phyloP scores from a whole-genome alignment of 2,113 vertebrate species.

The Piaya cayana region DNA sequence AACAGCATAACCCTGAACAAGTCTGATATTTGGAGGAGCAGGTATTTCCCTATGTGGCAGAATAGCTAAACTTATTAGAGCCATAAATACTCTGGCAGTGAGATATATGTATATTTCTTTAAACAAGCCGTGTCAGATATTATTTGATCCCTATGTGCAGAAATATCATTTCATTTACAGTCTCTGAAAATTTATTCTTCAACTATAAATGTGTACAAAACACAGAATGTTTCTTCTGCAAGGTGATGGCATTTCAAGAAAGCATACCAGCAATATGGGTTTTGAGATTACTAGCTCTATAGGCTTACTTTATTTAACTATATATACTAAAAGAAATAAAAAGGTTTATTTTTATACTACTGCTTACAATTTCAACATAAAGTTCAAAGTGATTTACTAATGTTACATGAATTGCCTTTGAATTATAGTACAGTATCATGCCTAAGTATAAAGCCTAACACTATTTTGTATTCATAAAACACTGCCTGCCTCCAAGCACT shows the following conservation, averaged over 20 bases:
- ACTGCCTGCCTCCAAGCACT: slow-evolving; percentile 5
- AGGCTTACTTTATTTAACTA: slow-evolving; percentile 65
- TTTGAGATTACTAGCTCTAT: slow-evolving; percentile 55
- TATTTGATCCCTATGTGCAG: slow-evolving; percentile 53
- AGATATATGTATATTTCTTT: slow-evolving; percentile 62
- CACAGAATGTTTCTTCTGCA: slow-evolving; percentile 16
- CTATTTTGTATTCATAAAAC: slow-evolving; percentile 48
- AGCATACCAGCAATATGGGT: slow-evolving; percentile 34
- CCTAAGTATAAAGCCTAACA: slow-evolving; percentile 37
- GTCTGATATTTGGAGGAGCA: not conserved
- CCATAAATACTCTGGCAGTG: slow-evolving; percentile 51
- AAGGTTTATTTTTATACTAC: slow-evolving; percentile 65
- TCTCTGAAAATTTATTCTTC: slow-evolving; percentile 64
- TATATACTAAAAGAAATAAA: slow-evolving; percentile 69
- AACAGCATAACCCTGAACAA: not conserved
- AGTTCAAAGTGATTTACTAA: slow-evolving; percentile 69
- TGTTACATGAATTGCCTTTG: slow-evolving; percentile 64
- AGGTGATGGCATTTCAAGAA: slow-evolving; percentile 59
- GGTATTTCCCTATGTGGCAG: slow-evolving; percentile 24
- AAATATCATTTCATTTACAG: slow-evolving; percentile 65
- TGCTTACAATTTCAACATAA: slow-evolving; percentile 65
- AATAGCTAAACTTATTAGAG: slow-evolving; percentile 56
- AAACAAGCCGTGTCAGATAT: slow-evolving; percentile 59
- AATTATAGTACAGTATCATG: slow-evolving; percentile 28
- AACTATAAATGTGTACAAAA: slow-evolving; percentile 46